Evolutionary conservation across 92 coral and sea anemone genomes (phyloP).

Genomic region (Porites evermanni): DNA sequence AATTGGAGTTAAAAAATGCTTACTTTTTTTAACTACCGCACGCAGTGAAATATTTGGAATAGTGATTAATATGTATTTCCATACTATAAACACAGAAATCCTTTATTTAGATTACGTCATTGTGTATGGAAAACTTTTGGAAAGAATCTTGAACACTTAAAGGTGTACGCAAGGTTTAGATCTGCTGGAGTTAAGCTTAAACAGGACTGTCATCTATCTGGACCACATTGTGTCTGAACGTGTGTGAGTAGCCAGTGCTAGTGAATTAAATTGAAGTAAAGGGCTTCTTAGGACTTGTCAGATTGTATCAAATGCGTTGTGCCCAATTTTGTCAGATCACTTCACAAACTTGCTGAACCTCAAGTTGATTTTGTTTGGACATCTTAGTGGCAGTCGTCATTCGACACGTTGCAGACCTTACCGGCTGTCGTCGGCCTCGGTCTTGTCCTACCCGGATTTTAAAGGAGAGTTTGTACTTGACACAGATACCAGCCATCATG

Average conservation of each 20-base stretch:
- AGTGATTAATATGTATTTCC: too few species aligned
- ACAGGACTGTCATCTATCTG: conserved; percentile 35
- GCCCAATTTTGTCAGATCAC: background rate
- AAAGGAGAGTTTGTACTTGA: conserved; percentile 21
- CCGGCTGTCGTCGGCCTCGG: conserved; percentile 28
- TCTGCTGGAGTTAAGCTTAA: conserved; percentile 24
- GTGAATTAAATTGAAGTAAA: conserved; percentile 51
- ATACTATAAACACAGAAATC: too few species aligned
- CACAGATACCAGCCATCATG: conserved; percentile 51
- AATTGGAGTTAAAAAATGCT: too few species aligned
- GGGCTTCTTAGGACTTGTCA: conserved; percentile 65
- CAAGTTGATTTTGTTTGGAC: conserved; percentile 43
- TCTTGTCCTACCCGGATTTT: conserved; percentile 52
- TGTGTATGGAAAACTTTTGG: conserved; percentile 58
- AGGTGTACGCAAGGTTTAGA: conserved; percentile 20
- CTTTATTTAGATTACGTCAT: conserved; percentile 46
- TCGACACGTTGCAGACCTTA: conserved; percentile 22
- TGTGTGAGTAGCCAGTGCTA: conserved; percentile 58
- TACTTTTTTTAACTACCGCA: too few species aligned
- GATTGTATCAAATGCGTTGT: conserved; percentile 18
- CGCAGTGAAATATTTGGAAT: too few species aligned
- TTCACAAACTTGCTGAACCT: conserved; percentile 60
- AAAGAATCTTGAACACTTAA: conserved; percentile 32
- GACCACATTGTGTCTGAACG: conserved; percentile 58
- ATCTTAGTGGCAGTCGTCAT: conserved; percentile 30